Evolutionary conservation across 64 coral and sea anemone genomes (phyloP).

Genomic region (Pocillopora verrucosa): DNA sequence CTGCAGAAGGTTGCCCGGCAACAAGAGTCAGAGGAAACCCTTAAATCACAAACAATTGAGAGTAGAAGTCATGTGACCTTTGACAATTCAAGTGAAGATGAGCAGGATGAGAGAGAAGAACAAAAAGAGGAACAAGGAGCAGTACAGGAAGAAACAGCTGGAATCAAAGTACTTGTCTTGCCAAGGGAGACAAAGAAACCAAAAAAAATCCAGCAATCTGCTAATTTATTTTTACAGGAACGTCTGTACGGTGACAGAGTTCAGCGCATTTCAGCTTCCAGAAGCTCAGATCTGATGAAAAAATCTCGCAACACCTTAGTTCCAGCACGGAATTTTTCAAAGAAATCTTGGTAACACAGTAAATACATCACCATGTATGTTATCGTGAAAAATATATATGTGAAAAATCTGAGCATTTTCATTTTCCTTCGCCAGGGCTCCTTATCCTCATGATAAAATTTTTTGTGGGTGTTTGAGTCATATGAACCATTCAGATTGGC

Average conservation of each 20-base stretch:
- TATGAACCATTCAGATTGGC: no score
- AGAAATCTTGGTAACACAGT: not conserved
- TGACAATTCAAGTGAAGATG: conserved; percentile 58
- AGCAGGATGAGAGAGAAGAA: conserved; percentile 5
- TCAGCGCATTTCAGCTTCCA: conserved; percentile 57
- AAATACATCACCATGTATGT: not conserved
- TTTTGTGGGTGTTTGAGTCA: no score
- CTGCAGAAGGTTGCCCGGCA: conserved; percentile 69
- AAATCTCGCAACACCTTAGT: conserved; percentile 4
- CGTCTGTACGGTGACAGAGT: conserved; percentile 87
- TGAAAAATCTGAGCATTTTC: no score
- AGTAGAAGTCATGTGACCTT: conserved; percentile 53
- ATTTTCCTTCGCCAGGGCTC: no score
- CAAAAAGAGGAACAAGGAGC: conserved; percentile 1
- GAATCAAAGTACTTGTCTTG: conserved; percentile 68
- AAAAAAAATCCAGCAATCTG: conserved; percentile 67
- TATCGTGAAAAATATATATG: no score
- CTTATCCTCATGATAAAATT: no score
- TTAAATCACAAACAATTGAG: not conserved
- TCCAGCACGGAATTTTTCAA: conserved; percentile 66
- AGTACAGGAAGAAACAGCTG: conserved; percentile 19
- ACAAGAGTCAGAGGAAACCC: conserved; percentile 23
- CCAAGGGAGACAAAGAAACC: conserved; percentile 22
- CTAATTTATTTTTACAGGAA: conserved; percentile 69
- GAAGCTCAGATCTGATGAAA: conserved; percentile 30